Conservation (phyloP, 2,797 vertebrate genomes). For the Lophotriccus pileatus region DNA sequence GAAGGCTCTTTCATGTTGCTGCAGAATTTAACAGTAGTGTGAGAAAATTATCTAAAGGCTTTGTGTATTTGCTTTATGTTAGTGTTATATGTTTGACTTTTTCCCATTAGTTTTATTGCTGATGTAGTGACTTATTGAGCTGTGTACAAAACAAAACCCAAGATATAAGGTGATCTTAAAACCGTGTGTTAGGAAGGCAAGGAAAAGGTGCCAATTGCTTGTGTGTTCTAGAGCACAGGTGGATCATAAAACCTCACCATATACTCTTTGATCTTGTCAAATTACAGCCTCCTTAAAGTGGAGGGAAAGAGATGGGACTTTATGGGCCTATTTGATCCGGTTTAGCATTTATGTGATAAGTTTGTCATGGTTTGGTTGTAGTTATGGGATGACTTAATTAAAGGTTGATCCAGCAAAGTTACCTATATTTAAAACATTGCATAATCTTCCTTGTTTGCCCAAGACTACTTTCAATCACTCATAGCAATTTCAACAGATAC, state of each 20-base stretch:
- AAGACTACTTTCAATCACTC: neutral
- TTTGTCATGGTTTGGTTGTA: neutral
- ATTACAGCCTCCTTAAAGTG: slow-evolving; percentile 18
- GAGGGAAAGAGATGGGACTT: neutral
- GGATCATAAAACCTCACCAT: neutral
- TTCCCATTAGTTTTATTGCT: neutral
- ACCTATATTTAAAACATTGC: slow-evolving; percentile 6
- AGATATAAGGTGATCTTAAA: neutral
- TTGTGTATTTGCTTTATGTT: neutral
- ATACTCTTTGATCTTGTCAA: slow-evolving; percentile 36
- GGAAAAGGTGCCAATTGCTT: neutral
- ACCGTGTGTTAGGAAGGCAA: neutral
- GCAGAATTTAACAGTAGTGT: neutral
- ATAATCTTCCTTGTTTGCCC: neutral
- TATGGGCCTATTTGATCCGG: slow-evolving; percentile 3
- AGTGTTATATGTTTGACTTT: neutral
- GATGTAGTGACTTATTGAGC: neutral
- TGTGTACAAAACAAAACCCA: neutral
- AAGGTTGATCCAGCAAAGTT: neutral
- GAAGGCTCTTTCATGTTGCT: neutral
- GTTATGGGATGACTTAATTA: slow-evolving; percentile 23
- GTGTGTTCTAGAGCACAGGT: neutral
- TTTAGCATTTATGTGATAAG: slow-evolving; percentile 21
- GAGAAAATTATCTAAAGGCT: neutral
- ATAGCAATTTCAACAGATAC: neutral